Evolutionary conservation across 2,797 vertebrate species (phyloP), one percentile per base, ranked within the genome.

Genomic region (Gadopsis marmoratus): DNA sequence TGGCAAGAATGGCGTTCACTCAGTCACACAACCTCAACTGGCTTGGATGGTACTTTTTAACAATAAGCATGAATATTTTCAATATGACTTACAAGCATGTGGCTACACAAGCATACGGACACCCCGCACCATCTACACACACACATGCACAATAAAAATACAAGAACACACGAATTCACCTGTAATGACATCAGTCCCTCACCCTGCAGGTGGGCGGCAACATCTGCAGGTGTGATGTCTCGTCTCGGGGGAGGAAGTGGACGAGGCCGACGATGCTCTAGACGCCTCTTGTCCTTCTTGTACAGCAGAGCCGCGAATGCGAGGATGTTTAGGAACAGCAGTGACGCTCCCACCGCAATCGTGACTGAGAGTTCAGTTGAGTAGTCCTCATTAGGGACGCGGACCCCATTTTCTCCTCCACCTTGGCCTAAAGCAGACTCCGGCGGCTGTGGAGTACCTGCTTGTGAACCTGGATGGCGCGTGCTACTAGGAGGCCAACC

Each of bases 111-210:
- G 14, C 16, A 53, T 2, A 50, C 26, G 45, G 3, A 41, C 50
- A 45, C 33, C 19, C 16, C 50, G 43, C 31, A 12, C 10, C 51
- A 47, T 39, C 2, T 41, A n/a, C n/a, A 65, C 35, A 7, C 21
- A 48, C 0, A 21, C 6, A 17, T 11, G n/a, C 59, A 56, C 2
- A 35, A 37, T 35, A 21, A 47, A 56, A 56, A 37, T 10, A 33
- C 19, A 41, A 41, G 45, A 54, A 47, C n/a, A 37, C 14, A 65
- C 43, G 26, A n/a, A 60, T 79, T 91, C 71, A 94, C 94, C 95
- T 99, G 98, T 87, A 99, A 88, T 0, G 97, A 98, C 97, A 98
- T 95, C n/a, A 99, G 95, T 78, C 97, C 98, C 80, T 98, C 98
- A 1, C 95, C 97, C 35, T 97, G 97, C 79, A 98, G 94, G 90